Conservation (phyloP, 2,797 vertebrate genomes). For the Epinephelus awoara region DNA sequence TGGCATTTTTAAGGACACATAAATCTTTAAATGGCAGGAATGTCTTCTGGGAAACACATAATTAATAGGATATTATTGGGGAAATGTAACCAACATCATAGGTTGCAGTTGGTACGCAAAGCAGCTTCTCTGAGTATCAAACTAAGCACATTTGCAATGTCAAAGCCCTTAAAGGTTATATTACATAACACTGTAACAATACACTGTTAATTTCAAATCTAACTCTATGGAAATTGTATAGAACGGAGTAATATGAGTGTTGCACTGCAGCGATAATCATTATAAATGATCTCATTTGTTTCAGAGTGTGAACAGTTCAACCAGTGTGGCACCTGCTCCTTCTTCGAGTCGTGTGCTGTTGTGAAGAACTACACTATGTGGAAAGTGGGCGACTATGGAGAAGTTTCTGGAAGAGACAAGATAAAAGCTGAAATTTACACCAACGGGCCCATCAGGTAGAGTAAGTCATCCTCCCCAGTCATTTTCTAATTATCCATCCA, state of each 20-base stretch:
- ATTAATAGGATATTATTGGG: not conserved
- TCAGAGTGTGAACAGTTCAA: conserved; percentile 94
- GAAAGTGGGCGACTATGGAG: conserved; percentile 93
- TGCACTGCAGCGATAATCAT: not conserved
- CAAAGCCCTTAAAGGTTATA: not conserved
- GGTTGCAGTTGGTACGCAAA: not conserved
- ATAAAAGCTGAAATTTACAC: conserved; percentile 95
- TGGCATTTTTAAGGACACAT: not conserved
- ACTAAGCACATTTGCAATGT: not conserved
- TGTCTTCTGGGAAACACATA: no score
- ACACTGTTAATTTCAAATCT: not conserved
- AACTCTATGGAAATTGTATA: not conserved
- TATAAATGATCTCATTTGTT: not conserved
- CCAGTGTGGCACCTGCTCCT: conserved; percentile 95
- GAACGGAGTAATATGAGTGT: not conserved
- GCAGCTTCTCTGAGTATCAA: not conserved
- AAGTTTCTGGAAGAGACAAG: conserved; percentile 88
- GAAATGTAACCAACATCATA: not conserved
- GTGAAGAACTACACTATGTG: conserved; percentile 94
- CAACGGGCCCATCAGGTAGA: conserved; percentile 94
- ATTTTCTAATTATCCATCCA: conserved; percentile 8
- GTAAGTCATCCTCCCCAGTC: conserved; percentile 11
- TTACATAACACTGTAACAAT: not conserved
- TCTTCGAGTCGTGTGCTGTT: conserved; percentile 88
- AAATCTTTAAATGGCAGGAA: not conserved